These are phyloP conservation scores for Torymus texanus DNA, from an alignment of 2,888 invertebrate species.

Conservation along the genomic window DNA sequence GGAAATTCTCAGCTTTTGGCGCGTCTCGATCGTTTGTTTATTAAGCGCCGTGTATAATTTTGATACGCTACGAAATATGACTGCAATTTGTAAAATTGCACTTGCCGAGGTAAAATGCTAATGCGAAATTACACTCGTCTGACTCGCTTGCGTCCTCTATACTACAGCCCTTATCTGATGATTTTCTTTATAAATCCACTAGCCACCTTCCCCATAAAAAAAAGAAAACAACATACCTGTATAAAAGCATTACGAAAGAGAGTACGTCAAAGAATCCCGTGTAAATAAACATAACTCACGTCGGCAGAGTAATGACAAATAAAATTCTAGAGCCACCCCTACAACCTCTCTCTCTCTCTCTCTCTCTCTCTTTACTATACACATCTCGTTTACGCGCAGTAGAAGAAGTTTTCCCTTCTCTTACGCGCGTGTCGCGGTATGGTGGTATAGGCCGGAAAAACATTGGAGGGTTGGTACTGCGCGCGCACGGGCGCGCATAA, in stretches of 20 bases:
- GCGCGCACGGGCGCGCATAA: constrained; percentile 43
- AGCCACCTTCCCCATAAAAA: too few relatives aligned
- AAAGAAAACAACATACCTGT: neutral
- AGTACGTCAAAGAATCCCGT: neutral
- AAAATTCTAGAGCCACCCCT: constrained; percentile 21
- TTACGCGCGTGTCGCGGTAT: constrained; percentile 24
- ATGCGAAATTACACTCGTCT: neutral
- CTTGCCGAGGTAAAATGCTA: neutral
- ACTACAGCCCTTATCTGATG: too few relatives aligned
- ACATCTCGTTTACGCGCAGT: neutral
- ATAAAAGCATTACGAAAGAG: neutral
- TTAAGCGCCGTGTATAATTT: constrained; percentile 13
- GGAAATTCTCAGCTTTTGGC: neutral
- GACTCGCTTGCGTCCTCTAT: too few relatives aligned
- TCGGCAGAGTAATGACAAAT: constrained; percentile 23
- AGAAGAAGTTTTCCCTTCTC: constrained; percentile 45
- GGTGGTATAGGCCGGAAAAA: constrained; percentile 46
- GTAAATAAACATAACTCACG: constrained; percentile 42
- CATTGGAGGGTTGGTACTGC: constrained; percentile 25
- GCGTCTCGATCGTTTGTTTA: constrained; percentile 6
- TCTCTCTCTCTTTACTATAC: neutral
- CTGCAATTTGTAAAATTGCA: neutral
- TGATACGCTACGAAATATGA: neutral
- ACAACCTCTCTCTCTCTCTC: neutral
- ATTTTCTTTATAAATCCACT: too few relatives aligned